Evolutionary conservation across 2,888 invertebrate species (phyloP).

Genomic region (Drosophila glabriapex): DNA sequence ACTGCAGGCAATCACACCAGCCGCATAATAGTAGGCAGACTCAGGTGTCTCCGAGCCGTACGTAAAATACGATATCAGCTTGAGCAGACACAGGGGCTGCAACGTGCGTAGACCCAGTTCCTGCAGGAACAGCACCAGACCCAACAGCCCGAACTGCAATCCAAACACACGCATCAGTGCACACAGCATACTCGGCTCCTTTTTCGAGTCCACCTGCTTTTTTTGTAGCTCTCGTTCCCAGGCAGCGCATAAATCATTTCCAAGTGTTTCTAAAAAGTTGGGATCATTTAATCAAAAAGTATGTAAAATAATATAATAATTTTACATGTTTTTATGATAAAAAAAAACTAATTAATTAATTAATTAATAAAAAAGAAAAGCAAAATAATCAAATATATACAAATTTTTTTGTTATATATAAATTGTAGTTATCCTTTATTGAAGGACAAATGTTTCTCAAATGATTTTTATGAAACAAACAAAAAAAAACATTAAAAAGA

Average conservation of each 20-base stretch:
- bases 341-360: background rate
- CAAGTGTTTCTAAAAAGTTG: conserved; percentile 85
- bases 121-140: conserved; percentile 87
- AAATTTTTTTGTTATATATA: too few species aligned
- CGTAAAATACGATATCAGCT: conserved; percentile 87
- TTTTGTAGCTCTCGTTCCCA: conserved; percentile 87
- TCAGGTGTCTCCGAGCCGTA: conserved; percentile 62
- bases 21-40: conserved; percentile 92
- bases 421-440: too few species aligned
- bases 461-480: too few species aligned
- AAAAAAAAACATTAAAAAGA: background rate
- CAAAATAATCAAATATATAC: too few species aligned
- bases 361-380: background rate
- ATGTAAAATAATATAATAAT: background rate
- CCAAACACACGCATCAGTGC: conserved; percentile 88
- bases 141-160: conserved; percentile 87
- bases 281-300: background rate
- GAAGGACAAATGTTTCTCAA: too few species aligned
- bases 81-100: conserved; percentile 89
- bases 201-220: conserved; percentile 78
- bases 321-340: background rate
- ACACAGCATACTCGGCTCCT: conserved; percentile 85
- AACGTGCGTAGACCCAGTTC: conserved; percentile 88
- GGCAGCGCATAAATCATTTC: conserved; percentile 87
- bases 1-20: conserved; percentile 90